Percentiles rank a stretch among this genome's conserved stretches.
phyloP scores from a whole-genome alignment of 2,797 vertebrate genomes.

The Bradypus variegatus region DNA sequence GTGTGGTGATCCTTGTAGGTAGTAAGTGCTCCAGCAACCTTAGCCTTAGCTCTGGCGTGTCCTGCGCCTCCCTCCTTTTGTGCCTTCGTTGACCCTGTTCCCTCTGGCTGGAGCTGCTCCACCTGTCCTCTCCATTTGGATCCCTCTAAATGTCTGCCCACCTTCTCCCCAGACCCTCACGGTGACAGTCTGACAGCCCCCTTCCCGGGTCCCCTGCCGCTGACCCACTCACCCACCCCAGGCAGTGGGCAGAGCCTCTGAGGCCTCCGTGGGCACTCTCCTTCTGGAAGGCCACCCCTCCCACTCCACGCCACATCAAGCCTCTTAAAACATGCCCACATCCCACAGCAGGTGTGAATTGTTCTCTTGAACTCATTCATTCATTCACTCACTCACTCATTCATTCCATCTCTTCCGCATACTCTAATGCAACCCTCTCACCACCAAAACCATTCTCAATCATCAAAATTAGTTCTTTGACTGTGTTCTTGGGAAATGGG shows the following conservation, averaged over 20 bases:
- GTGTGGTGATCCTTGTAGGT: neutral
- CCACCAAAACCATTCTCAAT: neutral
- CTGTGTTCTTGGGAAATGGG: neutral
- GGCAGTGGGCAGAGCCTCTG: too few species aligned
- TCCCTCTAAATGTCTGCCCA: neutral
- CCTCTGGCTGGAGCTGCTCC: neutral
- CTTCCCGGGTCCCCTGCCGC: neutral
- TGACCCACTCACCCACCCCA: neutral
- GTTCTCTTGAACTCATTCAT: neutral
- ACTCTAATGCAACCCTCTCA: neutral
- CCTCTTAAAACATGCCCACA: neutral
- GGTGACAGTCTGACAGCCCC: fast-evolving
- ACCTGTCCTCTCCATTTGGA: neutral
- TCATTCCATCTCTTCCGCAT: too few species aligned
- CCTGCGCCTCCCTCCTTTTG: neutral
- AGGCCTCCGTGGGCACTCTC: neutral
- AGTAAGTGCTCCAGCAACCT: fast-evolving
- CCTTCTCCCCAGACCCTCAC: neutral
- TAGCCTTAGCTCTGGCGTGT: neutral
- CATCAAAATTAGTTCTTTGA: neutral
- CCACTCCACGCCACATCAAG: fast-evolving
- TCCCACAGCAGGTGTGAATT: neutral
- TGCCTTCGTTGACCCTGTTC: neutral
- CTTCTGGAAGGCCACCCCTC: neutral
- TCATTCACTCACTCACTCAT: too few species aligned